phyloP scores from a whole-genome alignment of 1,140 invertebrate genomes.

The Probaryconus sp. region DNA sequence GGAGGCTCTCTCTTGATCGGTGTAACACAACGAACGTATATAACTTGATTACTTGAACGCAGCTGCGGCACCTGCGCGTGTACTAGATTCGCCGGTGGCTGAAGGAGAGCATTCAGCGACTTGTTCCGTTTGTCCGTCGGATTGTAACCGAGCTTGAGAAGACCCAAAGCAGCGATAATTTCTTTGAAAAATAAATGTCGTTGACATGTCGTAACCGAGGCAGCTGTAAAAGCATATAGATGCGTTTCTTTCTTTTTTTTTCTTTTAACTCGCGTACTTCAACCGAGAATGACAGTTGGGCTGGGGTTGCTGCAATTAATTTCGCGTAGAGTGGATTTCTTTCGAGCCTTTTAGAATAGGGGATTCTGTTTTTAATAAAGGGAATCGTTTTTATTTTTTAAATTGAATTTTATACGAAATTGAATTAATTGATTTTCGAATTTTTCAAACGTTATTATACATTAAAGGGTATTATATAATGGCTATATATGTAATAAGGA shows the following conservation, averaged over 20 bases:
- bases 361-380: no score
- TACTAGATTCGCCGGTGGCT: conserved; percentile 59
- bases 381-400: no score
- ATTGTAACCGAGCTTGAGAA: conserved; percentile 53
- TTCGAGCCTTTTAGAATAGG: no score
- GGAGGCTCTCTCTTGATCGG: conserved; percentile 33
- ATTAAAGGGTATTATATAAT: no score
- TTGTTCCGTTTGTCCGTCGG: conserved; percentile 57
- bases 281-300: conserved; percentile 17
- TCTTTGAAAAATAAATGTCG: conserved; percentile 59
- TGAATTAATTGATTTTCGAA: no score
- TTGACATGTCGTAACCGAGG: conserved; percentile 45
- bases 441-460: no score
- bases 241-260: conserved; percentile 23
- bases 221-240: conserved; percentile 56
- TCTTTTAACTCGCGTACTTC: conserved; percentile 26
- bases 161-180: conserved; percentile 59
- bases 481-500: conserved; percentile 21
- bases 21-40: conserved; percentile 44
- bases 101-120: conserved; percentile 63
- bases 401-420: no score
- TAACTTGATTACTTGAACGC: conserved; percentile 57
- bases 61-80: conserved; percentile 63
- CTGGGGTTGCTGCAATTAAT: conserved; percentile 16
- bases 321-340: conserved; percentile 6